Percentiles rank a stretch among this genome's conserved stretches.
phyloP scores from a whole-genome alignment of 92 coral and sea anemone genomes.

The Zoanthus sansibaricus region DNA sequence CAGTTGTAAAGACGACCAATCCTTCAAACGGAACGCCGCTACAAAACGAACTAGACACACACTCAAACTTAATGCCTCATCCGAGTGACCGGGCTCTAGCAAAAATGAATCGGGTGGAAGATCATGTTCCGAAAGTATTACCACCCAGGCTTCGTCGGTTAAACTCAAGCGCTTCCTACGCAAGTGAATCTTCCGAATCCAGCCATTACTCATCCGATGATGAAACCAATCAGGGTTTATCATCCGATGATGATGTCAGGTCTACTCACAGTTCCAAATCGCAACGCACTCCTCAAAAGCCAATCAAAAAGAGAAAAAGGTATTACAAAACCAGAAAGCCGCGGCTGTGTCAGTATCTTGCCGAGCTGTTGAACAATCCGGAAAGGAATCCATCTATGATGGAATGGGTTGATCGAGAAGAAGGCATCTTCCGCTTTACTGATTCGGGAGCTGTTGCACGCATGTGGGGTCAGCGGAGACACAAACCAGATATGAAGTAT shows the following conservation, averaged over 20 bases:
- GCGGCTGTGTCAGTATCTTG: slow-evolving; percentile 85
- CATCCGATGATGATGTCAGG: slow-evolving; percentile 14
- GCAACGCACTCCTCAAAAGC: slow-evolving; percentile 39
- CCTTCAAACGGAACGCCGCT: background rate
- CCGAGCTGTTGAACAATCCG: slow-evolving; percentile 81
- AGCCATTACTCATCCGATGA: slow-evolving; percentile 38
- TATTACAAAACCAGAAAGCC: slow-evolving; percentile 85
- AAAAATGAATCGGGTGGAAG: background rate
- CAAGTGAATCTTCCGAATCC: slow-evolving; percentile 36
- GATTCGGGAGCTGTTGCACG: slow-evolving; percentile 95
- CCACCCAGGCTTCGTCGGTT: slow-evolving; percentile 26
- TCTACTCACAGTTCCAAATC: background rate
- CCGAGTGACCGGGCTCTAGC: background rate
- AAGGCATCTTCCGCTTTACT: slow-evolving; percentile 90
- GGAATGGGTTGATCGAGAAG: slow-evolving; percentile 96
- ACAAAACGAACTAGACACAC: background rate
- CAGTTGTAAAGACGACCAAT: background rate
- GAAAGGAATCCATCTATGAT: slow-evolving; percentile 84
- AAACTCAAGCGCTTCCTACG: slow-evolving; percentile 27
- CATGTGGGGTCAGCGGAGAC: slow-evolving; percentile 95
- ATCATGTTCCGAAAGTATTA: background rate
- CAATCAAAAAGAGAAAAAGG: slow-evolving; percentile 74
- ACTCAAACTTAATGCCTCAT: background rate
- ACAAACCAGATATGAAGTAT: slow-evolving; percentile 97
- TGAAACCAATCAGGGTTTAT: background rate